phyloP scores from a whole-genome alignment of 2,888 invertebrate species.

The Ophioninae sp. region DNA sequence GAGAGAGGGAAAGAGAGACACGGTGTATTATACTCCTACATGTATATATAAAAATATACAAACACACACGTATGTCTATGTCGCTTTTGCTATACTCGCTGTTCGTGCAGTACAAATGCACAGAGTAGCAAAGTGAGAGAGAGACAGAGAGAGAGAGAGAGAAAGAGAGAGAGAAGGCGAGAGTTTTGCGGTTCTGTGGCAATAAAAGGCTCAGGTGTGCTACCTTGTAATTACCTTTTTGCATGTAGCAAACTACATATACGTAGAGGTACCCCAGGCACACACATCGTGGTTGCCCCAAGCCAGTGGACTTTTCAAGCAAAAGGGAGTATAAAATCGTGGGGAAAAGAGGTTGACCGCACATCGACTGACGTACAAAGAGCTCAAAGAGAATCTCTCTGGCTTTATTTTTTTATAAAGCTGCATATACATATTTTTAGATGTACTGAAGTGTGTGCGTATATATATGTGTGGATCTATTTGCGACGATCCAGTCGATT shows the following conservation, averaged over 20 bases:
- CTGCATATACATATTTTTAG: not conserved
- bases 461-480: not conserved
- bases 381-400: constrained; percentile 46
- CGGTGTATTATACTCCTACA: not conserved
- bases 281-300: constrained; percentile 5
- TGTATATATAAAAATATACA: not conserved
- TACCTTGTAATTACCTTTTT: constrained; percentile 54
- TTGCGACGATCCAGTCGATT: not conserved
- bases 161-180: not conserved
- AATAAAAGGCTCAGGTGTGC: constrained; percentile 48
- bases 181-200: constrained; percentile 18
- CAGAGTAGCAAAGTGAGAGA: not conserved
- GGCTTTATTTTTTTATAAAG: not conserved
- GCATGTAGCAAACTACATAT: constrained; percentile 17
- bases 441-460: not conserved
- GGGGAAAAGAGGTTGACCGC: constrained; percentile 14
- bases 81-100: constrained; percentile 4
- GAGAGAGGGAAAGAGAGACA: not conserved
- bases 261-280: constrained; percentile 6
- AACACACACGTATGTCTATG: not conserved
- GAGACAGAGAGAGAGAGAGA: constrained; percentile 1
- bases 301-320: constrained; percentile 11
- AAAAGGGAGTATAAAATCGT: constrained; percentile 7
- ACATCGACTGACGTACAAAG: constrained; percentile 32
- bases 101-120: constrained; percentile 5